Evolutionary conservation across 2,113 vertebrate genomes (phyloP), one percentile per base, ranked within the genome.

Genomic region (Leptocoma aspasia): DNA sequence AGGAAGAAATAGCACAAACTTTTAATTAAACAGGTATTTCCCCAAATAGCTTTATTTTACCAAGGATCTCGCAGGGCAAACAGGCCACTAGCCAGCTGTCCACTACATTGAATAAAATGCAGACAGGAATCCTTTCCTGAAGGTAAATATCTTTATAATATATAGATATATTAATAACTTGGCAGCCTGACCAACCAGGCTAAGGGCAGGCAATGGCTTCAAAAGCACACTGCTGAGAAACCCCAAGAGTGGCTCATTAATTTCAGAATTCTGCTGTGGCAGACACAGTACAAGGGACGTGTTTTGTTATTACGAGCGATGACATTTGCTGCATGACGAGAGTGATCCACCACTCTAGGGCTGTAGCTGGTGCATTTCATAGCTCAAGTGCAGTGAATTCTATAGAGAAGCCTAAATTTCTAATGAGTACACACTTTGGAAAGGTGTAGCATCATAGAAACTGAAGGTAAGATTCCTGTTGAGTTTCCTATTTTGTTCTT

Each of bases 231-330:
- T 90, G 27, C 66, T 75, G 49, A 68, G 75, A 77, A 90, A 65
- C 11, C 26, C 28, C 20, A 23, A 10, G n/a, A 71, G 52, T 12
- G 13, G 77, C 39, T 59, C 42, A 45, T 57, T 65, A 19, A 37
- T 69, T 78, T 78, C 82, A 70, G 56, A 53, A 70, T 41, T 50
- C 64, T 78, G 44, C 59, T 69, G 35, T 39, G 59, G 59, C 49
- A 88, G 53, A n/a, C 0, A 4, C 24, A 60, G 61, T 24, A 24
- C 21, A 6, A 52, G 47, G 42, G 28, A 6, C 27, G 81, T 45
- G 33, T 57, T 82, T 33, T 0, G 0, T 41, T 83, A 19, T 45
- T 56, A 21, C 0, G 1, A n/a, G 70, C 0, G 4, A 47, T 79
- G 75, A 50, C 7, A 31, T 19, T 69, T 77, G 37, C 60, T 70